phyloP scores from a whole-genome alignment of 2,797 vertebrate genomes.

The Neolamprologus multifasciatus region DNA sequence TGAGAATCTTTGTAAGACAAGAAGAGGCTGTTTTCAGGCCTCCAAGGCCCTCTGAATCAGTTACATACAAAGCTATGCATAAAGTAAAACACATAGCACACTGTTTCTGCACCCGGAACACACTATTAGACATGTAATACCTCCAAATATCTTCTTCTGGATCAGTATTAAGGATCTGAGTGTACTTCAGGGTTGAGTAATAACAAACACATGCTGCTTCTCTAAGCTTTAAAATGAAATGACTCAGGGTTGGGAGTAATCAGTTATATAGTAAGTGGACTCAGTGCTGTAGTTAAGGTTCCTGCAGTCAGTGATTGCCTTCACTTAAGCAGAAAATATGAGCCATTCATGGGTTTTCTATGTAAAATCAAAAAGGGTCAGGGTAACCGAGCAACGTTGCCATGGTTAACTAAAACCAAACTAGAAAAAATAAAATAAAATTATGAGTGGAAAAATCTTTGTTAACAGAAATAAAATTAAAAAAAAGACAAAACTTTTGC shows the following conservation, averaged over 20 bases:
- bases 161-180: not conserved
- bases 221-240: not conserved
- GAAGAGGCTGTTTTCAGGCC: slow-evolving; percentile 43
- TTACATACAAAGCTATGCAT: slow-evolving; percentile 7
- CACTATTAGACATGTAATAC: not conserved
- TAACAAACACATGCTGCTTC: not conserved
- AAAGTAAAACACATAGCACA: slow-evolving; percentile 19
- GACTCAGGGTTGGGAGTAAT: not conserved
- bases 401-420: not conserved
- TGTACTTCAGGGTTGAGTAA: not conserved
- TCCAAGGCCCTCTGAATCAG: slow-evolving; percentile 27
- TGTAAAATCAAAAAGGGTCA: not conserved
- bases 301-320: not conserved
- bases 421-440: not conserved
- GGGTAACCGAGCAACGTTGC: not conserved
- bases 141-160: not conserved
- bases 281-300: not conserved
- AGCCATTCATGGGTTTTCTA: not conserved
- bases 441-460: not conserved
- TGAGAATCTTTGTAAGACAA: slow-evolving; percentile 55
- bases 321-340: not conserved
- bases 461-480: not conserved
- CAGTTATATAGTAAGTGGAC: not conserved
- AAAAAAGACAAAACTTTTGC: not conserved
- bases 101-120: slow-evolving; percentile 11